phyloP scores from a whole-genome alignment of 2,888 invertebrate genomes.

The Meghimatium bilineatum region DNA sequence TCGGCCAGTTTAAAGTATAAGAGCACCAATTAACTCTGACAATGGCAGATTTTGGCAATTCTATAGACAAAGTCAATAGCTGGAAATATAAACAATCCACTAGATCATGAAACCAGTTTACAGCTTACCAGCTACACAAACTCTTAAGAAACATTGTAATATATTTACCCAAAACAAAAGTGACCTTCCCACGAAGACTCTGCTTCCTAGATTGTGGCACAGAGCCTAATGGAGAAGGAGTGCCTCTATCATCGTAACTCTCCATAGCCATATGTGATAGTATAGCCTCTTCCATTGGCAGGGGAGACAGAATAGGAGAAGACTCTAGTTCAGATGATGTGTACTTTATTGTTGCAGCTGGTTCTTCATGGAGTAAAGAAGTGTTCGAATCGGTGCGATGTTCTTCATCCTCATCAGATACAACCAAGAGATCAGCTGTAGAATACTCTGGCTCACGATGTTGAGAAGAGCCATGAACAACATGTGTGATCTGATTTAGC shows the following conservation, averaged over 20 bases:
- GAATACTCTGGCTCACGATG: background rate
- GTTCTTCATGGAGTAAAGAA: background rate
- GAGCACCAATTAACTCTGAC: too few relatives aligned
- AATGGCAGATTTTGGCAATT: too few relatives aligned
- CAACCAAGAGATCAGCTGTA: background rate
- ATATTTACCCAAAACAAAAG: conserved; percentile 39
- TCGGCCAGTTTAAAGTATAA: too few relatives aligned
- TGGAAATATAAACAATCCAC: background rate
- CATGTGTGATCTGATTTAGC: background rate
- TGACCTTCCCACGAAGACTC: conserved; percentile 43
- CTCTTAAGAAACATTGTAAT: too few relatives aligned
- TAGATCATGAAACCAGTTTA: too few relatives aligned
- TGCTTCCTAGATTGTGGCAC: conserved; percentile 26
- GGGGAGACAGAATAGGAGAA: background rate
- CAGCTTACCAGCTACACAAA: too few relatives aligned
- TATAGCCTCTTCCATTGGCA: conserved; percentile 8
- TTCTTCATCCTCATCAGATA: conserved; percentile 38
- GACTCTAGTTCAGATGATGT: background rate
- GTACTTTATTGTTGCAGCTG: background rate
- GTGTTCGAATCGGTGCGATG: conserved; percentile 47
- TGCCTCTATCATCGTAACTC: conserved; percentile 4
- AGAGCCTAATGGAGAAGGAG: conserved; percentile 26
- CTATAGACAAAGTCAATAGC: too few relatives aligned
- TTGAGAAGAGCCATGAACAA: background rate
- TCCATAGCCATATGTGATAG: conserved; percentile 12